Conservation (phyloP, 2,797 vertebrate species). For the Danio albolineatus region DNA sequence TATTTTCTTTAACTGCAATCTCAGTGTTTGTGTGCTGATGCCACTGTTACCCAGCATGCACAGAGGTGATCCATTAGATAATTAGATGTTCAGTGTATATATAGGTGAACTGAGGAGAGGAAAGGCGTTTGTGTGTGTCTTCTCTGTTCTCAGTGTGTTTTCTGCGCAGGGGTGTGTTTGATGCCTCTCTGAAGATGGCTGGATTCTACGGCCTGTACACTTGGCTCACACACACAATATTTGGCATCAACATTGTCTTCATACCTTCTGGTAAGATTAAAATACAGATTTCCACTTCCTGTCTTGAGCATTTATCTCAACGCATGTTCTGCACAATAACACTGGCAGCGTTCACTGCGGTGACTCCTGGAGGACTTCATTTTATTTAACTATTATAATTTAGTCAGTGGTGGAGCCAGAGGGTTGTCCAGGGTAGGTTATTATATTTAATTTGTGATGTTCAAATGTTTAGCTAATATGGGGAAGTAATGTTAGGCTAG, state of each 20-base stretch:
- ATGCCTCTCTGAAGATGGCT: slow-evolving; percentile 99
- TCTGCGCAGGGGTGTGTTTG: slow-evolving; percentile 91
- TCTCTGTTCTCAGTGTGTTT: slow-evolving; percentile 16
- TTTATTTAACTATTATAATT: too few relatives aligned
- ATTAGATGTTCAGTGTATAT: too few relatives aligned
- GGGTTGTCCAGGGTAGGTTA: too few relatives aligned
- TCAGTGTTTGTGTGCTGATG: slow-evolving; percentile 3
- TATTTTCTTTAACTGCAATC: slow-evolving; percentile 25
- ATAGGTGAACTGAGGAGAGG: neutral
- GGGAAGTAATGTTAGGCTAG: too few relatives aligned
- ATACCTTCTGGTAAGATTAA: slow-evolving; percentile 93
- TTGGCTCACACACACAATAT: slow-evolving; percentile 98
- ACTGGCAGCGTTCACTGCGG: slow-evolving; percentile 31
- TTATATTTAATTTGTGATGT: too few relatives aligned
- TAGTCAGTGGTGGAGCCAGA: too few relatives aligned
- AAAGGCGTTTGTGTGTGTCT: neutral
- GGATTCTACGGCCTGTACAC: slow-evolving; percentile 98
- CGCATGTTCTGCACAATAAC: slow-evolving; percentile 21
- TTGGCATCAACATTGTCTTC: slow-evolving; percentile 99
- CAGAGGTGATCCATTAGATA: slow-evolving; percentile 25
- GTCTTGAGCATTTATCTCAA: neutral
- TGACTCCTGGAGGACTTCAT: neutral
- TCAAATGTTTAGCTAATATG: too few relatives aligned
- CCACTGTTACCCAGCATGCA: slow-evolving; percentile 10
- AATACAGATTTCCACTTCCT: neutral